Base-by-base conservation (phyloP, 2,888 invertebrate genomes). In the Aphodius granarius region DNA sequence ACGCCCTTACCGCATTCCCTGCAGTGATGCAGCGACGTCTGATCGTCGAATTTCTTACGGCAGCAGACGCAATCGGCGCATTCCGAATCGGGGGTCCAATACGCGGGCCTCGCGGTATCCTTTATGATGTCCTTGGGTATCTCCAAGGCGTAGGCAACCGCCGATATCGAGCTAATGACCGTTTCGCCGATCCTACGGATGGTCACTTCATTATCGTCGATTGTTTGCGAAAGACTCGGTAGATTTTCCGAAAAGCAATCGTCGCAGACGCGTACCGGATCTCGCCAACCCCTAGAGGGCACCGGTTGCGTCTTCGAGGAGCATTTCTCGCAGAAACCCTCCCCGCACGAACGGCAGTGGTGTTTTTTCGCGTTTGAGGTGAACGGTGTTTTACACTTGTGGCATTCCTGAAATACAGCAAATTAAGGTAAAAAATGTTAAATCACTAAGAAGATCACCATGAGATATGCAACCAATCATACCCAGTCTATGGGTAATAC, bases 61-160 rank as follows among this genome's bases (percentile, higher is more conserved):
- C 95, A 95, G 13, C 93, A 90, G 77, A 87, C 88, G 84, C 95
- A 95, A 74, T 87, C 86, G 18, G 88, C 89, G 72, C 94, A 91
- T 81, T 94, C 91, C 4, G 89, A 89, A 85, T 95, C 95, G 0
- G 95, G 94, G 43, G 92, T 90, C 95, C 95, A 95, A 85, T 95
- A 95, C 0, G 91, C 87, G 0, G 95, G 95, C 63, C 94, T 88
- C 4, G 92, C 94, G 3, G 92, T 89, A 79, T 94, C 94, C 85
- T 94, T 95, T 70, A 95, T 92, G 68, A 92, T 84, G 91, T 94
- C 92, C 86, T 92, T 91, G 2, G 95, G 94, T 86, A 93, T 94
- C 79, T 92, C 93, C 6, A 94, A 87, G 64, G 93, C 92, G 0
- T 92, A 90, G 18, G 93, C 92, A 5, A 94, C 92, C 22, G 91